Evolutionary conservation across 2,888 invertebrate species (phyloP).

Genomic region (Phalera bucephala): DNA sequence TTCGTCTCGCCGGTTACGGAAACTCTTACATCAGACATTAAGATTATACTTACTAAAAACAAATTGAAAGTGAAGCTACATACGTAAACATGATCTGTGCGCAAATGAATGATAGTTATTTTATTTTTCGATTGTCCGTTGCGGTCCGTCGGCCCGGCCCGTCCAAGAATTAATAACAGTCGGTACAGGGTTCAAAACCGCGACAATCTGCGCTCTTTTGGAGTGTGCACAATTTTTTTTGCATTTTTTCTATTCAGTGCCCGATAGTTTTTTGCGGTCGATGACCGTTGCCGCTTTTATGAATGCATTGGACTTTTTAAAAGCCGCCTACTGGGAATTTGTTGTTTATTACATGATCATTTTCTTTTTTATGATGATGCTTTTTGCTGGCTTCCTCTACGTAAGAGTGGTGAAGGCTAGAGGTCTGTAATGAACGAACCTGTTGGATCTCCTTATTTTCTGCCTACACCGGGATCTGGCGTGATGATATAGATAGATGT

Average conservation of each 20-base stretch:
- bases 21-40: too few species aligned
- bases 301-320: slow-evolving; percentile 41
- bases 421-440: too few species aligned
- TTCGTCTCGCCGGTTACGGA: too few species aligned
- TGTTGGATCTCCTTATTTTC: too few species aligned
- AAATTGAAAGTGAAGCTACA: slow-evolving; percentile 56
- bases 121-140: slow-evolving; percentile 77
- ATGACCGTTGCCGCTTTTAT: slow-evolving; percentile 63
- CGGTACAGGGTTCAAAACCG: slow-evolving; percentile 59
- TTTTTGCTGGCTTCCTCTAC: too few species aligned
- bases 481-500: too few species aligned
- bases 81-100: slow-evolving; percentile 53
- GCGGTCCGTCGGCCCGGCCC: slow-evolving; percentile 60
- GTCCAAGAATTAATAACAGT: slow-evolving; percentile 78
- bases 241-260: slow-evolving; percentile 63
- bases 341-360: slow-evolving; percentile 15
- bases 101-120: slow-evolving; percentile 79
- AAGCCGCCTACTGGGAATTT: slow-evolving; percentile 23
- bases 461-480: too few species aligned
- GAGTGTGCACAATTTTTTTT: slow-evolving; percentile 53
- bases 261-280: slow-evolving; percentile 79
- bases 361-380: not conserved
- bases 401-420: too few species aligned
- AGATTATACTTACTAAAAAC: too few species aligned
- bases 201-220: slow-evolving; percentile 78